Evolutionary conservation across 1,140 invertebrate genomes (phyloP).

Genomic region (Rhopalosiphum maidis): DNA sequence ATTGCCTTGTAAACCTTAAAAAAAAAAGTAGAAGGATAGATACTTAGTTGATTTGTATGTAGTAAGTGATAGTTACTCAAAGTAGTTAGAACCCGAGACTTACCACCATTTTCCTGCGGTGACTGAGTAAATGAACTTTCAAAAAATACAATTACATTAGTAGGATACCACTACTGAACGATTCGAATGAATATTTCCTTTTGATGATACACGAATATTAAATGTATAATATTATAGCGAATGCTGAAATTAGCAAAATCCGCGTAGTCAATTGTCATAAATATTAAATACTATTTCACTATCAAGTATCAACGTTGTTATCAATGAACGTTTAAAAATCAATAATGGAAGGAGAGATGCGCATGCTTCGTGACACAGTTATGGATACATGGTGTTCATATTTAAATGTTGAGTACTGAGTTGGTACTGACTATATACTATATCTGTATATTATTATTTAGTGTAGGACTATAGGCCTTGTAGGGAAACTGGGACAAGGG

Average conservation of each 20-base stretch:
- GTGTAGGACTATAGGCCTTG: no score
- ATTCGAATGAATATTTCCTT: background rate
- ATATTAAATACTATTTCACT: background rate
- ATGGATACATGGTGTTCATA: background rate
- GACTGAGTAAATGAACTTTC: background rate
- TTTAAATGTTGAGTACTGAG: background rate
- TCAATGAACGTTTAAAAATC: conserved; percentile 10
- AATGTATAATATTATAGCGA: background rate
- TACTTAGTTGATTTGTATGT: background rate
- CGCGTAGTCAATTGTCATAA: background rate
- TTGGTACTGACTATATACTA: no score
- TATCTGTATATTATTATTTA: no score
- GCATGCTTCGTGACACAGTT: conserved; percentile 43
- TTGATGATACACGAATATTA: background rate
- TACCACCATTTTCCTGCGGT: background rate
- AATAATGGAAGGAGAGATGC: conserved; percentile 25
- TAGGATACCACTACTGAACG: no score
- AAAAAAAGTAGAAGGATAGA: background rate
- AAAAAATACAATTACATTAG: background rate
- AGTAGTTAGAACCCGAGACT: background rate
- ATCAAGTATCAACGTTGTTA: conserved; percentile 46
- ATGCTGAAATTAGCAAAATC: background rate
- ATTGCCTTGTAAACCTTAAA: conserved; percentile 24
- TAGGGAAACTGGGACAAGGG: no score
- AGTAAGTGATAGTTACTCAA: background rate